A percentile compares a stretch with the other conserved stretches of the same genome.
Evolutionary conservation across 2,797 vertebrate genomes (phyloP).

Genomic region (Acanthurus tractus): DNA sequence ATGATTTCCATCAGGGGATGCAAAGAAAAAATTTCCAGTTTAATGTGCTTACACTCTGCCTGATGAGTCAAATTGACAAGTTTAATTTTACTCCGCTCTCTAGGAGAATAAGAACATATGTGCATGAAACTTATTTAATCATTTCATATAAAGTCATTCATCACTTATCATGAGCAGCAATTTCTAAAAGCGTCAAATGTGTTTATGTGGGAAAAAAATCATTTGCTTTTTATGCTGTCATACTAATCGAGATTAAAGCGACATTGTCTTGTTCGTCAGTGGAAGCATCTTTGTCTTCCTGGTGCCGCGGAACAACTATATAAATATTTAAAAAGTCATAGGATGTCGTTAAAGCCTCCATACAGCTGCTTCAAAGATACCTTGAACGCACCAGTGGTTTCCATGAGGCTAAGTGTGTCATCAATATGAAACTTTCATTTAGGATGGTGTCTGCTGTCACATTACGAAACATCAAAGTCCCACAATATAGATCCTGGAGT

Average conservation of each 20-base stretch:
- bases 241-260: conserved; percentile 23
- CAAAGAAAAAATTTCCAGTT: not conserved
- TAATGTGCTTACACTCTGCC: not conserved
- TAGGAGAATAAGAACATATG: not conserved
- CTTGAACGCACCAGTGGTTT: conserved; percentile 54
- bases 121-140: not conserved
- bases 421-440: conserved; percentile 68
- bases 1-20: not conserved
- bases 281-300: conserved; percentile 38
- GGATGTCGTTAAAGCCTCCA: conserved; percentile 18
- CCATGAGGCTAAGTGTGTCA: conserved; percentile 52
- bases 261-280: conserved; percentile 35
- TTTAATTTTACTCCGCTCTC: not conserved
- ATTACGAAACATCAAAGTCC: conserved; percentile 31
- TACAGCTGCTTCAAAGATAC: conserved; percentile 49
- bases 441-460: conserved; percentile 56
- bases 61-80: not conserved
- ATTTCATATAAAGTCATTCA: conserved; percentile 1
- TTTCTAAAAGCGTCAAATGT: conserved; percentile 28
- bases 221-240: conserved; percentile 5
- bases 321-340: conserved; percentile 54
- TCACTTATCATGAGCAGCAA: not conserved
- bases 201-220: not conserved
- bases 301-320: conserved; percentile 24
- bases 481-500: conserved; percentile 18